These are phyloP conservation scores for Graptemys geographica DNA, from an alignment of 2,797 vertebrate genomes.

Conservation along the genomic window DNA sequence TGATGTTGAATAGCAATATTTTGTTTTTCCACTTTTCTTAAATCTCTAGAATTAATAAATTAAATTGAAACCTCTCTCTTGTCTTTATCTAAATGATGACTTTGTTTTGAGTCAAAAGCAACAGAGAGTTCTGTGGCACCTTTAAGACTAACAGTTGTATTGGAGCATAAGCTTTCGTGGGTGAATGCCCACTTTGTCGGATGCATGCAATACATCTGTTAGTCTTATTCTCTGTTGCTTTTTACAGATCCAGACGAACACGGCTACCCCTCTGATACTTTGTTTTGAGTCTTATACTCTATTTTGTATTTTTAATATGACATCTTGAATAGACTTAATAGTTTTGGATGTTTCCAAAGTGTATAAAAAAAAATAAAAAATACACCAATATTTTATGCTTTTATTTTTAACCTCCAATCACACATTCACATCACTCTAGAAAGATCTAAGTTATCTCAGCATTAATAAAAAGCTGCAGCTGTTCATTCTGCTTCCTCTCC, in stretches of 20 bases:
- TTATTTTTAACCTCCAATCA: not conserved
- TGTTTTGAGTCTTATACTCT: not conserved
- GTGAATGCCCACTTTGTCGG: too few species aligned
- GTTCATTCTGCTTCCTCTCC: not conserved
- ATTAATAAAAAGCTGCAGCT: not conserved
- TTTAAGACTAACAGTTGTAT: too few species aligned
- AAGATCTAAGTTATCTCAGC: not conserved
- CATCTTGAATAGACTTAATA: not conserved
- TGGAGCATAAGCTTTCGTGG: too few species aligned
- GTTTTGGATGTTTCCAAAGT: not conserved
- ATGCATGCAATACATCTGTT: too few species aligned
- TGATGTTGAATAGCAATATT: not conserved
- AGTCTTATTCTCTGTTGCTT: too few species aligned
- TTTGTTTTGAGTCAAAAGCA: not conserved
- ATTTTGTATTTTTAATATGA: not conserved
- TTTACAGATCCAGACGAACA: too few species aligned
- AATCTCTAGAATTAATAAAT: not conserved
- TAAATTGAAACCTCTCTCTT: not conserved
- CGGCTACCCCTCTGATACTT: not conserved
- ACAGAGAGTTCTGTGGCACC: too few species aligned
- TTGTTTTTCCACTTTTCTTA: not conserved
- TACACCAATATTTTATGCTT: accelerated
- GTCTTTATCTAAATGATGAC: not conserved
- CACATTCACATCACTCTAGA: not conserved
- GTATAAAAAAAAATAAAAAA: not conserved